Base-by-base conservation (phyloP, 53 echinoderm and acorn worm species). In the Echinometra lucunter region DNA sequence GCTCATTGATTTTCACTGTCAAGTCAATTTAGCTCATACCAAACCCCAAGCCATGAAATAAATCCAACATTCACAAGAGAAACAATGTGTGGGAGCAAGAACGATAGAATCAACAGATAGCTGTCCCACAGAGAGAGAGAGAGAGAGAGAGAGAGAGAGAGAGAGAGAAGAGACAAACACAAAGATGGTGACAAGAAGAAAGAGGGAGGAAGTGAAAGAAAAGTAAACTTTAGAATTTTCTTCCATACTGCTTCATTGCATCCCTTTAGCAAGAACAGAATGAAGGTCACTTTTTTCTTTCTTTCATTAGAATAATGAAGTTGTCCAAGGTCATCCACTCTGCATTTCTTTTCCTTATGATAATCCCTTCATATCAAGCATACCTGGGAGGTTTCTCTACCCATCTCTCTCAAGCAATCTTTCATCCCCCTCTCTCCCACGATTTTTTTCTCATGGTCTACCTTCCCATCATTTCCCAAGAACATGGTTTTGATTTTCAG, bases 401-500 rank as follows among this genome's bases (percentile, higher is more conserved):
- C 58, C 34, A 4, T 89, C 89, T 57, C 58, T 56, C n/a, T 30
- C 32, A 8, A 47, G 49, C 19, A 34, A 9, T 56, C 35, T 45
- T 78, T 78, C 78, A 2, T 40, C 37, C 37, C 7, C 45, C 44
- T 83, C 83, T 47, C 83, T 81, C 81, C 37, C 37, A 16, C 19
- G 15, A 6, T 88, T 34, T 87, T 19, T 88, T 17, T 89, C 60
- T 55, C 57, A 49, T 55, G 35, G 49, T 55, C 57, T 55, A 34
- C 17, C 57, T 88, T 53, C 49, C 49, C 0, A 30, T 55, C 88
- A 55, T 28, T 88, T 57, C 88, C 57, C 55, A 53, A 88, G 88
- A 28, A 49, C 53, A 57, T 35, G 88, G 91, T 58, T 58, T 60
- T 58, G 66, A 92, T 92, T 70, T 92, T 92, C 92, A 42, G 69